Evolutionary conservation across 2,113 vertebrate species (phyloP), one percentile per base, ranked within the genome.

Genomic region (Oostethus manadensis): DNA sequence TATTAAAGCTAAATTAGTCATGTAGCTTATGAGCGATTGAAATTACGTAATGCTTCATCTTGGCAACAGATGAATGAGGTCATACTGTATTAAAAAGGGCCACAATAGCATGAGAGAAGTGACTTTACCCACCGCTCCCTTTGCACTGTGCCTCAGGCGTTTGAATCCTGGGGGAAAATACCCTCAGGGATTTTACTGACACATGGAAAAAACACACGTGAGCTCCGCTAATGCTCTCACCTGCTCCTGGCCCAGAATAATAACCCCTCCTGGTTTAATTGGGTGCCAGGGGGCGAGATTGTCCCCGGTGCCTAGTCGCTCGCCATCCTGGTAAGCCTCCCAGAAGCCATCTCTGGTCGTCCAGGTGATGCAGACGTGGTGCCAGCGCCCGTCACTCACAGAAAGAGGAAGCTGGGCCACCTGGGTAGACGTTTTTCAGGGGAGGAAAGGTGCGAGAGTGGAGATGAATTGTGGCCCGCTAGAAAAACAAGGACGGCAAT

Each of bases 261-360:
- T 90, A 71, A 96, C 92, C 60, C 97, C 97, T 55, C 95, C 94
- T 16, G 94, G 92, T 88, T 99, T 98, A 92, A 99, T 97, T 81
- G 97, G 97, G 79, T 98, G 96, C 97, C 97, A 99, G 22, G 97
- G 97, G 78, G 97, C 97, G 80, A 99, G 85, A 84, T 98, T 98
- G 76, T 98, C 96, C 67, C 96, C 97, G 0, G 93, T 94, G 76
- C 96, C 96, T 1, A 95, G 93, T 40, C 91, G 92, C 88, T 98
- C 95, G 2, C 97, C 97, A 11, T 98, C 95, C 86, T 98, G 95
- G 86, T 96, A 99, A 16, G 97, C 97, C 76, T 98, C 96, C 97
- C 97, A 99, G 89, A 94, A 92, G 51, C 96, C 96, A 1, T 99
- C 97, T 70, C 97, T 90, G 3, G 96, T 99, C 0, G 95, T 98